These are phyloP conservation scores for Caradrina kadenii DNA, from an alignment of 2,888 invertebrate species.

Conservation along the genomic window DNA sequence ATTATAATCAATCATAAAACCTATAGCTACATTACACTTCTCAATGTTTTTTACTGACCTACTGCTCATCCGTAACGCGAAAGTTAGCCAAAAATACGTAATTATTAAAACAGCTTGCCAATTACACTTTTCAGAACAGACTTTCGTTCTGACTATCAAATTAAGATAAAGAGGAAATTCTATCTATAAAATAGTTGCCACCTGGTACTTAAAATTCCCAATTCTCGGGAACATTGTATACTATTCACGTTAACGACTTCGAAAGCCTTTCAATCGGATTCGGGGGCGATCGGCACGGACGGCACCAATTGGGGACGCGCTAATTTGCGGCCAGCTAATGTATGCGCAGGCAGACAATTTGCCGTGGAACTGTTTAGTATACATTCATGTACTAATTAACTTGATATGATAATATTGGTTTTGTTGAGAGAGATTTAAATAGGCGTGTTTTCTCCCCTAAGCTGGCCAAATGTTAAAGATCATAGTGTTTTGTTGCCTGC, in stretches of 20 bases:
- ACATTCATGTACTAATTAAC: background rate
- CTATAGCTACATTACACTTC: background rate
- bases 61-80: background rate
- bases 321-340: conserved; percentile 52
- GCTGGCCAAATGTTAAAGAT: too few relatives aligned
- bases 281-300: conserved; percentile 28
- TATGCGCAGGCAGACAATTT: conserved; percentile 7
- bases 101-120: background rate
- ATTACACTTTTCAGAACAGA: background rate
- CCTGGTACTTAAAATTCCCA: conserved; percentile 6
- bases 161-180: background rate
- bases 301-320: conserved; percentile 32
- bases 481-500: background rate
- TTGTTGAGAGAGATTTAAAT: background rate
- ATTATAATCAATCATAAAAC: too few relatives aligned
- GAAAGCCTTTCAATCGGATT: conserved; percentile 52
- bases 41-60: background rate
- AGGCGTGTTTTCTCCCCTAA: too few relatives aligned
- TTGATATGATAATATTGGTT: background rate
- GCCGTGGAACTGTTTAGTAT: conserved; percentile 10
- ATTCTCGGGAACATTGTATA: conserved; percentile 11
- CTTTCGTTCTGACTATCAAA: background rate
- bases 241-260: conserved; percentile 36
- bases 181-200: conserved; percentile 11
- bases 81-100: background rate